A percentile compares a stretch with the other conserved stretches of the same genome.
Conservation (phyloP, 2,797 vertebrate genomes). For the Acrocephalus scirpaceus region DNA sequence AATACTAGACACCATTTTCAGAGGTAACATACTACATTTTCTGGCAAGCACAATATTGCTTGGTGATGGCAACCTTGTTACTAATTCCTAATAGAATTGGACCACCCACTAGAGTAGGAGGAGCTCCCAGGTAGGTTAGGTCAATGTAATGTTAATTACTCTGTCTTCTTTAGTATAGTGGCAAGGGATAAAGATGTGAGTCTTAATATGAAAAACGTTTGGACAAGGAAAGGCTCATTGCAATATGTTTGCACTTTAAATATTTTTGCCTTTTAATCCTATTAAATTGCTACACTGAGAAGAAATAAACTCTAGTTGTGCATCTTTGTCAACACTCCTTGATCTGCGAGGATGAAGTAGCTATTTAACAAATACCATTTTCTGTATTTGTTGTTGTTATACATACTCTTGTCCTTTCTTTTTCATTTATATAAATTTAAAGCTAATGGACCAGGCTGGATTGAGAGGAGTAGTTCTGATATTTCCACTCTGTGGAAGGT, state of each 20-base stretch:
- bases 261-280: background rate
- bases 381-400: background rate
- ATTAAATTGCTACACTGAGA: background rate
- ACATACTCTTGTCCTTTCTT: background rate
- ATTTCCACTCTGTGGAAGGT: background rate
- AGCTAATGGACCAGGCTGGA: background rate
- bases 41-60: background rate
- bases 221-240: background rate
- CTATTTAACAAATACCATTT: background rate
- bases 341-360: background rate
- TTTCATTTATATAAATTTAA: background rate
- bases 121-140: background rate
- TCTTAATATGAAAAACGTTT: background rate
- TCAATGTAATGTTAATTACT: background rate
- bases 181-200: background rate
- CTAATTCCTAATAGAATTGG: background rate
- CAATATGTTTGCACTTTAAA: background rate
- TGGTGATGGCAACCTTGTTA: background rate
- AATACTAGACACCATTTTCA: background rate
- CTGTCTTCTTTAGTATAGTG: background rate
- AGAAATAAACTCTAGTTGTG: background rate
- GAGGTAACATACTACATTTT: background rate
- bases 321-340: background rate
- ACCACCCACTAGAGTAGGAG: background rate
- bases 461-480: background rate